Evolutionary conservation across 2,888 invertebrate genomes (phyloP).

Genomic region (Toxonevra muliebris): DNA sequence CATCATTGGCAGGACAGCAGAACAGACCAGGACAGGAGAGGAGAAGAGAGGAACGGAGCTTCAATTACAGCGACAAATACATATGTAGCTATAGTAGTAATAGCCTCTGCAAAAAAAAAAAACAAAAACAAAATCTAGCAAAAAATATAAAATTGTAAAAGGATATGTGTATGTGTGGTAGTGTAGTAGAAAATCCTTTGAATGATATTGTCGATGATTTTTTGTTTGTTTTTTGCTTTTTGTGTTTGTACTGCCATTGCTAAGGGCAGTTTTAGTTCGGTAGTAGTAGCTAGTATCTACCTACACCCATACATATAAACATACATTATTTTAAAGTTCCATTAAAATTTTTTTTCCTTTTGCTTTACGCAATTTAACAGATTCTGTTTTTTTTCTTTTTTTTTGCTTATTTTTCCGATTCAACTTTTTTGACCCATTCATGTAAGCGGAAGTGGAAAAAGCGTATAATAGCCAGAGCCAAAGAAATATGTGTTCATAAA

Average conservation of each 20-base stretch:
- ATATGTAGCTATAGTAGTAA: too few species aligned
- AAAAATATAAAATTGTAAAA: too few species aligned
- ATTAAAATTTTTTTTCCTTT: conserved; percentile 5
- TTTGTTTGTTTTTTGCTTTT: too few species aligned
- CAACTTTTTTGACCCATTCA: not conserved
- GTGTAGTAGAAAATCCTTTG: too few species aligned
- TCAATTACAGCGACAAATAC: too few species aligned
- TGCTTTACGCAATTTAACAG: not conserved
- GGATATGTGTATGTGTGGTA: too few species aligned
- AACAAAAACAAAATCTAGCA: too few species aligned
- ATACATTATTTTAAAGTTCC: not conserved
- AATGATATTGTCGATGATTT: too few species aligned
- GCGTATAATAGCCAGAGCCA: not conserved
- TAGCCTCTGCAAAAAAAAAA: too few species aligned
- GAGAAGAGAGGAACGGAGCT: too few species aligned
- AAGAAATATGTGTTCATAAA: not conserved
- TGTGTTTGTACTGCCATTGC: too few species aligned
- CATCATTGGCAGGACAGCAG: not conserved
- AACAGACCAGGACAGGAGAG: too few species aligned
- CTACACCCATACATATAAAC: conserved; percentile 21
- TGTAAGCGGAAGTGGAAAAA: not conserved
- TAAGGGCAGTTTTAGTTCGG: not conserved
- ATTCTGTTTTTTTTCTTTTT: not conserved
- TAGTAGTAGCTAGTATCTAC: conserved; percentile 14
- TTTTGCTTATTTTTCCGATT: not conserved